Base-by-base conservation (phyloP, 1,140 invertebrate species). In the Magallana ariakensis region DNA sequence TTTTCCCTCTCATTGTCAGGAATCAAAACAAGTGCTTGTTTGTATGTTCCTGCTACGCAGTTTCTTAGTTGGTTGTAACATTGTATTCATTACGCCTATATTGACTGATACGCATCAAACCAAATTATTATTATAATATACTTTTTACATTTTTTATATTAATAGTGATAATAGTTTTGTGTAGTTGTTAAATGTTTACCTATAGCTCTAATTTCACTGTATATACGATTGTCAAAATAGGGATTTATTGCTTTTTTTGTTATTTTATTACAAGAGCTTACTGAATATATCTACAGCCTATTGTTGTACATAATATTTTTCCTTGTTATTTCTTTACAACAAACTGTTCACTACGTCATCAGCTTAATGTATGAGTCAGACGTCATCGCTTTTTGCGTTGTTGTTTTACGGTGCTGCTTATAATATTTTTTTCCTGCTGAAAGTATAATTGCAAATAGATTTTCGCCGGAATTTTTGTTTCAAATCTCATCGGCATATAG, bases 231-330 rank as follows among this genome's bases (percentile, higher is more conserved):
- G 33, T 46, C 33, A 4, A 70, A 8, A 75, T 0, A 75, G 15
- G 22, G 22, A 75, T 75, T 26, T 75, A 75, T 75, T 33, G 19
- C 62, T 75, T 75, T 75, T 46, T 75, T 26, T 75, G 66, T 75
- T 75, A 75, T 75, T 75, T 75, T 26, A 75, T 33, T 75, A 26
- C 13, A 22, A 75, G 33, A 46, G 66, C 66, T 75, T 75, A 75
- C 66, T 10, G 66, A 26, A 33, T 46, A 60, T 60, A 60, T 60
- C 58, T 60, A 60, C 58, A 60, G 58, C 58, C n/a, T 60, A 16
- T 75, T 75, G 66, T 70, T 70, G 66, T 75, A 75, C 22, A 75
- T 75, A 26, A 26, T 75, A 75, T 75, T 75, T 75, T 33, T 46
- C 16, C 22, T 75, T 26, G 19, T 75, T 75, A 26, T 75, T 75